Conservation (phyloP, 2,888 invertebrate species). For the Lysandra coridon region DNA sequence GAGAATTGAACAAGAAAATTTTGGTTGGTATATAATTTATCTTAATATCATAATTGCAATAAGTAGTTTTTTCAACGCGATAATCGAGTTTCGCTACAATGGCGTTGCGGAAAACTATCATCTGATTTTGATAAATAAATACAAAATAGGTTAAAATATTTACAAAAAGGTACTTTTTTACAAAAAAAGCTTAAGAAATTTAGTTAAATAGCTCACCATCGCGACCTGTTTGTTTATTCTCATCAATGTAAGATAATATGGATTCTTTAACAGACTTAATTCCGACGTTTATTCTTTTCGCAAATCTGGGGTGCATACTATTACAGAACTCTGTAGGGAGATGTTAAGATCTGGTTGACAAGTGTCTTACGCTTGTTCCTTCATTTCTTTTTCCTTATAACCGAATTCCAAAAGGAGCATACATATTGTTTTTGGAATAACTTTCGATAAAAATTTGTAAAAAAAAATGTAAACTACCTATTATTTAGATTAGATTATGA, state of each 20-base stretch:
- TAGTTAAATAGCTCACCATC: not conserved
- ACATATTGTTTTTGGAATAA: not conserved
- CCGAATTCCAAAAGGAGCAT: not conserved
- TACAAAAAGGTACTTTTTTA: not conserved
- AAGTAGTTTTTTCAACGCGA: no score
- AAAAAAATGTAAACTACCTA: no score
- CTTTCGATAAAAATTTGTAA: no score
- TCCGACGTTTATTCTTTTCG: not conserved
- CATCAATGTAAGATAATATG: constrained; percentile 3
- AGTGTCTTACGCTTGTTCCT: constrained; percentile 21
- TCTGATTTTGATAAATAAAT: no score
- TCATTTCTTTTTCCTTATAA: constrained; percentile 2
- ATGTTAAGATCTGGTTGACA: constrained; percentile 22
- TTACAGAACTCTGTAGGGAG: constrained; percentile 5
- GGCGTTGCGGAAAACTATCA: no score
- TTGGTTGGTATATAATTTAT: no score
- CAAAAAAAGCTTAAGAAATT: not conserved
- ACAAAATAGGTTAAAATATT: not conserved
- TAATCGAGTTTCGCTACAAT: no score
- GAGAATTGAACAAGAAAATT: no score
- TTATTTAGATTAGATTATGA: no score
- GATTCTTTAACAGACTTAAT: constrained; percentile 22
- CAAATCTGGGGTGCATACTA: constrained; percentile 19
- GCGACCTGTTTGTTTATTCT: not conserved
- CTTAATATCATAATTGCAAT: no score